A percentile compares a stretch with the other conserved stretches of the same genome.
phyloP scores from a whole-genome alignment of 2,797 vertebrate genomes.

The Apogon hyalosoma region DNA sequence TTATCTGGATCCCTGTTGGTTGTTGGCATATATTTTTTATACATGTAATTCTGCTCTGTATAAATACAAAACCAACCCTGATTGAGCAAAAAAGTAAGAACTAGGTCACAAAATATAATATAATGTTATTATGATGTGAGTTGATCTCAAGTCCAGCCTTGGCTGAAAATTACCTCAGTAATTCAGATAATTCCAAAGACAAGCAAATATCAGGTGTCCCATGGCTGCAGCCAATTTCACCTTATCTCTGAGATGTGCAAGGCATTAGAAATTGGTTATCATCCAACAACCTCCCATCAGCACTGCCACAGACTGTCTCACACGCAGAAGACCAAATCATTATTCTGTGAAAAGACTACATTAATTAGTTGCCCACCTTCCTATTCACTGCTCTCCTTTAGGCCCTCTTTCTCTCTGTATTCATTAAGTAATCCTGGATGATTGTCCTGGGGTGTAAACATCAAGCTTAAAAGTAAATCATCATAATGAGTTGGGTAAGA shows the following conservation, averaged over 20 bases:
- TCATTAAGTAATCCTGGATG: constrained; percentile 59
- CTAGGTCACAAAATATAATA: constrained; percentile 1
- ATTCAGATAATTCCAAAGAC: constrained; percentile 43
- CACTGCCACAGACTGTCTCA: constrained; percentile 11
- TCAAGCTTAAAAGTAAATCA: constrained; percentile 63
- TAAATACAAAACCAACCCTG: background rate
- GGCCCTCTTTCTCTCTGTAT: constrained; percentile 30
- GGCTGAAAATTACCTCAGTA: constrained; percentile 24
- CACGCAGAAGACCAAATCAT: constrained; percentile 33
- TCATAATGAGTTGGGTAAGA: constrained; percentile 47
- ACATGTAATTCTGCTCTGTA: background rate
- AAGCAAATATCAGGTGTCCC: constrained; percentile 46
- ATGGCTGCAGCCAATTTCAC: constrained; percentile 37
- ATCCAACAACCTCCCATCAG: constrained; percentile 38
- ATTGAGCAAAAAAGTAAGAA: background rate
- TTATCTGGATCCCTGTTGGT: background rate
- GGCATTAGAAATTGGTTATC: constrained; percentile 58
- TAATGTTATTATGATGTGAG: constrained; percentile 12
- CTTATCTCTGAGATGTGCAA: constrained; percentile 45
- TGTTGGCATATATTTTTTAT: background rate
- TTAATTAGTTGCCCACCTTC: constrained; percentile 70
- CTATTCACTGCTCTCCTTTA: constrained; percentile 46
- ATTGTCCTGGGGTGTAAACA: constrained; percentile 71
- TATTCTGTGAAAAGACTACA: constrained; percentile 45
- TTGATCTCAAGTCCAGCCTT: background rate